Conservation (phyloP, 2,888 invertebrate genomes). For the Nemoura dubitans region DNA sequence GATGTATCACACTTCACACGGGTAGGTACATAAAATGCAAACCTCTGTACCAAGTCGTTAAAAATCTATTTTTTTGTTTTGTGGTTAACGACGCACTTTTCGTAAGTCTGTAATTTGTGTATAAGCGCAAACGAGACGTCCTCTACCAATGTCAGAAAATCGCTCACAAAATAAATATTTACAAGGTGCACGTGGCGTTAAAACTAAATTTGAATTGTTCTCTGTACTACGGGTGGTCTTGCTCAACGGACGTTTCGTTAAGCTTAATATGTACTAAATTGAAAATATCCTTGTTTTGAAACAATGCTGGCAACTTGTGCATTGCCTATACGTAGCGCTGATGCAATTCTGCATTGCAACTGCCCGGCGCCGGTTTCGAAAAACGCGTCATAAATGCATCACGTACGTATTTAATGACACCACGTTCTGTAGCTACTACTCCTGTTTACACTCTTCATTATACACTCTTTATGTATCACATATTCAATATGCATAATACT, state of each 20-base stretch:
- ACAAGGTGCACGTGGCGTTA: neutral
- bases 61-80: neutral
- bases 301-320: neutral
- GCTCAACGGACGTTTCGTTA: neutral
- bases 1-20: neutral
- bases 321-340: neutral
- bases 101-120: neutral
- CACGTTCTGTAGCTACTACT: neutral
- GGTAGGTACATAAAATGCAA: neutral
- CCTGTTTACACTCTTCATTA: neutral
- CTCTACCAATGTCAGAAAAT: neutral
- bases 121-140: too few relatives aligned
- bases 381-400: neutral
- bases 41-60: neutral
- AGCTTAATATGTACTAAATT: neutral
- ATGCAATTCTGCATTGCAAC: neutral
- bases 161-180: neutral
- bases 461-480: neutral
- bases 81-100: neutral
- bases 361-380: neutral
- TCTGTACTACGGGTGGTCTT: neutral
- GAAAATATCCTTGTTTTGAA: slow-evolving; percentile 9
- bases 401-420: neutral
- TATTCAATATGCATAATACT: neutral
- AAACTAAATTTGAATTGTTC: neutral